Conservation (phyloP, 2,797 vertebrate species). For the Mormyrops boulengeri region DNA sequence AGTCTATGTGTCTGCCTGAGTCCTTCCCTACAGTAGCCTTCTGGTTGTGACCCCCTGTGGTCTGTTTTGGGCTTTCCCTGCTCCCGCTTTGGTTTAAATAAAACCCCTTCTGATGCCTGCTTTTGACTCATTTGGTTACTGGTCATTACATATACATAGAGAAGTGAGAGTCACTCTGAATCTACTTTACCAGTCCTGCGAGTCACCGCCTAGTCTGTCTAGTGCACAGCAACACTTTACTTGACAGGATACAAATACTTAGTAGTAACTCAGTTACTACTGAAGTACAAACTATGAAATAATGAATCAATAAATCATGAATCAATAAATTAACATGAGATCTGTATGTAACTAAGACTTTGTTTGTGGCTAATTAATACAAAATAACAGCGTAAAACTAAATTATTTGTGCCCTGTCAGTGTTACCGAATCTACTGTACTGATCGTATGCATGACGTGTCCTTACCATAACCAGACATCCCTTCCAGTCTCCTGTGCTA, state of each 20-base stretch:
- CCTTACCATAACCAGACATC: not conserved
- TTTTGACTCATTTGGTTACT: too few relatives aligned
- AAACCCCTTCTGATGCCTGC: too few relatives aligned
- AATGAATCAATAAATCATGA: not conserved
- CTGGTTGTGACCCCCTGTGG: not conserved
- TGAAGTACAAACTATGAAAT: not conserved
- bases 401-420: not conserved
- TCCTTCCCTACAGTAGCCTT: not conserved
- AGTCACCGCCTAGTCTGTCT: not conserved
- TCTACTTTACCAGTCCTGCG: not conserved
- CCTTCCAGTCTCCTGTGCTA: not conserved
- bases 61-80: too few relatives aligned
- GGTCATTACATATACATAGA: not conserved
- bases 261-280: too few relatives aligned
- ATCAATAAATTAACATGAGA: not conserved
- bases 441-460: not conserved
- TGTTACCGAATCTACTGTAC: not conserved
- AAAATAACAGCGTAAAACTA: not conserved
- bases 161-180: not conserved
- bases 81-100: too few relatives aligned
- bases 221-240: not conserved
- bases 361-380: not conserved
- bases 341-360: not conserved
- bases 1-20: not conserved
- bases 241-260: not conserved